Evolutionary conservation across 1,140 invertebrate species (phyloP).

Genomic region (Orius laevigatus): DNA sequence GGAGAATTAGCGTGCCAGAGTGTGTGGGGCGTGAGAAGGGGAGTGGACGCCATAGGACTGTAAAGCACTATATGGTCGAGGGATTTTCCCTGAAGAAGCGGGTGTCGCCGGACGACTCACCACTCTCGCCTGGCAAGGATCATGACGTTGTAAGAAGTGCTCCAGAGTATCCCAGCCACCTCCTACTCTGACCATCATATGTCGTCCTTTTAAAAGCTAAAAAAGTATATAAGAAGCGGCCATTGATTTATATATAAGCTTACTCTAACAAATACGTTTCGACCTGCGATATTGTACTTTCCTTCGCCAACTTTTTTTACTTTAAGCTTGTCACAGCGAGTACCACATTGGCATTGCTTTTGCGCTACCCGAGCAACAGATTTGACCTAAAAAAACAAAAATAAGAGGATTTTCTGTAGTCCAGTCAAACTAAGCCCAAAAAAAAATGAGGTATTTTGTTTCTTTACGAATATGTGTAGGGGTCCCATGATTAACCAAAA

Average conservation of each 20-base stretch:
- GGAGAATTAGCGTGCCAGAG: conserved; percentile 8
- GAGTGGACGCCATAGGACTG: conserved; percentile 9
- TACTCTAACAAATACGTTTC: conserved; percentile 19
- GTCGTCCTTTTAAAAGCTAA: conserved; percentile 64
- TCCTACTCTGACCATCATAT: conserved; percentile 88
- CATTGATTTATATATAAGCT: conserved; percentile 1
- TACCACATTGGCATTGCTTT: conserved; percentile 49
- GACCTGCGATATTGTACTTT: conserved; percentile 34
- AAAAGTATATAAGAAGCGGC: conserved; percentile 20
- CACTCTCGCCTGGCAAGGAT: conserved; percentile 69
- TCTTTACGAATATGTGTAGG: too few relatives aligned
- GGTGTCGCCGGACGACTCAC: conserved; percentile 25
- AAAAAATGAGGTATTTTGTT: too few relatives aligned
- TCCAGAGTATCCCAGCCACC: conserved; percentile 86
- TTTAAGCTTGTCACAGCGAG: conserved; percentile 52
- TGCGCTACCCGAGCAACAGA: conserved; percentile 48
- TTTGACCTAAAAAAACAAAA: conserved; percentile 36
- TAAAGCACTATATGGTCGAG: conserved; percentile 5
- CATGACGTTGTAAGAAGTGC: conserved; percentile 76
- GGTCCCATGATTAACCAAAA: too few relatives aligned
- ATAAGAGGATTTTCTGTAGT: too few relatives aligned
- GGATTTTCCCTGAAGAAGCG: conserved; percentile 8
- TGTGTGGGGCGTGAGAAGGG: conserved; percentile 5
- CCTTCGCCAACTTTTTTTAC: conserved; percentile 66
- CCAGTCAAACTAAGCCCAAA: too few relatives aligned